Evolutionary conservation across 1,140 invertebrate genomes (phyloP), one percentile per base, ranked within the genome.

Genomic region (Drosophila sechellia): DNA sequence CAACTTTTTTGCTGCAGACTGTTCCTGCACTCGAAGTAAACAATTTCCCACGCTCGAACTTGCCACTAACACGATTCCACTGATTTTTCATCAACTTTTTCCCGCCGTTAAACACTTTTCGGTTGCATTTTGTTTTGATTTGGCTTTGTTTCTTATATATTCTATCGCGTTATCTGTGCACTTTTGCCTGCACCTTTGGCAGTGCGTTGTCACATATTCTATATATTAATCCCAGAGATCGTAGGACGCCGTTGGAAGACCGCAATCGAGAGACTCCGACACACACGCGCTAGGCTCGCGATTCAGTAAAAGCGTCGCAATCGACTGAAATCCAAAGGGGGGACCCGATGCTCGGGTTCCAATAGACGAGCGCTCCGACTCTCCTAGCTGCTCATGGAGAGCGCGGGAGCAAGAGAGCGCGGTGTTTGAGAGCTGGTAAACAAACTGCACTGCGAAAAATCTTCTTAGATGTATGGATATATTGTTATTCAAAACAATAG

Each of bases 31-130:
- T 50, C n/a, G 34, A 66, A 66, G 75, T 73, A 66, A 79, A 79
- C 57, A 87, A 73, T 87, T 89, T 87, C 83, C 83, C 83, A 87
- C 83, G 83, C 83, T 89, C 34, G 56, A 65, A 78, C 57, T 69
- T 74, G 68, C 46, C 39, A 68, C 60, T 13, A 53, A 25, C 68
- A 56, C 50, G 57, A 61, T 48, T 60, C 58, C 63, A 65, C 20
- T 31, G 15, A 75, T 66, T 86, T 86, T 87, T 79, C 66, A 79
- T 69, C 40, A 60, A 64, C 56, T 85, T 75, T 74, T 86, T 61
- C 45, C 45, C 45, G 58, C 35, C 48, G 77, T 59, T 57, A 25
- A 57, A 4, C 55, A 74, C 42, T 74, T 58, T 59, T 75, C 57
- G 35, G 57, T 56, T 57, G 42, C 55, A 59, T 69, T 57, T 72